A percentile compares a stretch with the other conserved stretches of the same genome.
These are phyloP conservation scores for Hapalemur alaotrensis DNA, from an alignment of 2,797 vertebrate genomes.

Conservation along the genomic window DNA sequence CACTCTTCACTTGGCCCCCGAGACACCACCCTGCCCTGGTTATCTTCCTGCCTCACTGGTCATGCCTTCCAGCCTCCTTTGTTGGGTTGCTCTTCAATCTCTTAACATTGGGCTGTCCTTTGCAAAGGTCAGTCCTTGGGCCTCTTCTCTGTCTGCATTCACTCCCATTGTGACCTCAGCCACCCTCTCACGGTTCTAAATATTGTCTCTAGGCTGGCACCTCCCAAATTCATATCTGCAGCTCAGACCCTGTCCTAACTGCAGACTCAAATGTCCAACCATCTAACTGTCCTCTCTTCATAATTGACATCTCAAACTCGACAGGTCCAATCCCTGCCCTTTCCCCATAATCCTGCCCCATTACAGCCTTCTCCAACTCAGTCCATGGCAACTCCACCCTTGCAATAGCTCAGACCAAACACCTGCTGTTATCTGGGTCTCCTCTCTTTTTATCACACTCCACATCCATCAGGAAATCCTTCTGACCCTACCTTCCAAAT, in stretches of 20 bases:
- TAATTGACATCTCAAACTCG: not conserved
- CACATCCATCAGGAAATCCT: not conserved
- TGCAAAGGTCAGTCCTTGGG: not conserved
- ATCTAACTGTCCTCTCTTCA: not conserved
- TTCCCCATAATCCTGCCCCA: not conserved
- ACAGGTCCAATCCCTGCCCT: not conserved
- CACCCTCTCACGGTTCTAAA: not conserved
- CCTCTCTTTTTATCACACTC: not conserved
- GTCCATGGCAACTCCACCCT: not conserved
- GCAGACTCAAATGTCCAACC: not conserved
- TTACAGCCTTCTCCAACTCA: not conserved
- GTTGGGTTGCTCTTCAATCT: not conserved
- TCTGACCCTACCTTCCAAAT: not conserved
- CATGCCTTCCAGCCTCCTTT: fast-evolving
- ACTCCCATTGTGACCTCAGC: not conserved
- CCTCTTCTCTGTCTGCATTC: not conserved
- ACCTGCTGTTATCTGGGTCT: not conserved
- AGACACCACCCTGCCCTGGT: fast-evolving
- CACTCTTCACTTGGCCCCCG: not conserved
- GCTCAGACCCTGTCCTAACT: not conserved
- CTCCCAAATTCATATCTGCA: not conserved
- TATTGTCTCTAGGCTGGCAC: not conserved
- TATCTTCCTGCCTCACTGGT: not conserved
- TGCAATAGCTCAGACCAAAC: not conserved
- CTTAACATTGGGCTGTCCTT: not conserved